Percentiles rank a stretch among this genome's conserved stretches.
These are phyloP conservation scores for Camponotus vicinus DNA, from an alignment of 1,140 invertebrate species.

Conservation along the genomic window DNA sequence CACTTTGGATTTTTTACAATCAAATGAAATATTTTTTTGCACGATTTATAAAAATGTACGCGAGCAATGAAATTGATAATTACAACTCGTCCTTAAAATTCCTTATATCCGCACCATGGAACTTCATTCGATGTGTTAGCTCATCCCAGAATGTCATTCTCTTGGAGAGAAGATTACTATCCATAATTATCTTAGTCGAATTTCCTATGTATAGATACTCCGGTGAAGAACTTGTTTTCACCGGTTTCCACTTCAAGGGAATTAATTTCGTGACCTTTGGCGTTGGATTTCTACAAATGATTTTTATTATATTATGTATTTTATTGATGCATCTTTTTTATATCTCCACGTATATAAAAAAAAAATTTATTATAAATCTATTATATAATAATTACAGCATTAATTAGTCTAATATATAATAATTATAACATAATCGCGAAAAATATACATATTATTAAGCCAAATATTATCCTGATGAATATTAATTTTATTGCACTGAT, in stretches of 20 bases:
- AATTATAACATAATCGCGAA: background rate
- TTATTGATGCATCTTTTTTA: background rate
- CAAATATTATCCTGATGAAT: background rate
- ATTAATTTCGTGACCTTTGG: conserved; percentile 32
- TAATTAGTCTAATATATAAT: background rate
- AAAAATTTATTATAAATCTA: background rate
- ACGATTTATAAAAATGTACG: too few species aligned
- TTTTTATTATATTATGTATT: background rate
- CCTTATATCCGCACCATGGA: background rate
- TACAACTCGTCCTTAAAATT: too few species aligned
- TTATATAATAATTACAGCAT: background rate
- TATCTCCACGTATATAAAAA: background rate
- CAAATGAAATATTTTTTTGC: too few species aligned
- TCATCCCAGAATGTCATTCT: conserved; percentile 84
- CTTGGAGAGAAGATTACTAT: conserved; percentile 79
- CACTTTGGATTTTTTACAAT: too few species aligned
- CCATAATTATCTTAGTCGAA: conserved; percentile 79
- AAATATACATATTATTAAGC: background rate
- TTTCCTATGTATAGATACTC: conserved; percentile 84
- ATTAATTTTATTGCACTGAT: too few species aligned
- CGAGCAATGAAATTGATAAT: too few species aligned
- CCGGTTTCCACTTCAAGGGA: conserved; percentile 85
- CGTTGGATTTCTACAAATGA: conserved; percentile 77
- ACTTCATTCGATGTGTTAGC: conserved; percentile 69
- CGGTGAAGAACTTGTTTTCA: conserved; percentile 78